Evolutionary conservation across 2,888 invertebrate genomes (phyloP).

Genomic region (Prosopocoilus inquinatus): DNA sequence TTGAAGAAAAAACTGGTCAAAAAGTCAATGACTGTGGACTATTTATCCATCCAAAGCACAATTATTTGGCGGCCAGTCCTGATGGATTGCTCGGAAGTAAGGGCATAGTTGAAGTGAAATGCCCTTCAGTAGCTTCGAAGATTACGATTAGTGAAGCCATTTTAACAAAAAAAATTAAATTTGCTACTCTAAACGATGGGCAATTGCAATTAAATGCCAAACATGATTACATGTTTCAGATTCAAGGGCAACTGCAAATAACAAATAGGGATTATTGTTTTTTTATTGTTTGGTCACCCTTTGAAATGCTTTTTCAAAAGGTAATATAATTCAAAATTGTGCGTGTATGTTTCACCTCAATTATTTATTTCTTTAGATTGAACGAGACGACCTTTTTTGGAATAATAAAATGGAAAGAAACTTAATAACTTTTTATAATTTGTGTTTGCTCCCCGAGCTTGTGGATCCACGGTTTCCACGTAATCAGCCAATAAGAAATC

Average conservation of each 20-base stretch:
- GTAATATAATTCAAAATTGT: neutral
- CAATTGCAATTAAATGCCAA: neutral
- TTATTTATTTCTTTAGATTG: no score
- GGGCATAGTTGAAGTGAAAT: neutral
- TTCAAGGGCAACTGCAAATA: neutral
- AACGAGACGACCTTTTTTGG: no score
- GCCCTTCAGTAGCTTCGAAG: no score
- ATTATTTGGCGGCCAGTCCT: neutral
- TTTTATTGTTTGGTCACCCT: neutral
- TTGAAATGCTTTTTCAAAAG: neutral
- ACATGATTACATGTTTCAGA: neutral
- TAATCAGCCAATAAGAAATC: no score
- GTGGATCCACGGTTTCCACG: no score
- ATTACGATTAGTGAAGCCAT: no score
- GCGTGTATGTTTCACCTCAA: no score
- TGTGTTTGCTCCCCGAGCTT: no score
- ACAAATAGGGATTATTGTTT: neutral
- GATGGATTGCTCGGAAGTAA: neutral
- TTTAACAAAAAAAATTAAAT: neutral
- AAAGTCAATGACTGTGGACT: neutral
- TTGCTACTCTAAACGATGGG: no score
- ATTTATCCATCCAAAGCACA: neutral
- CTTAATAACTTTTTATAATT: no score
- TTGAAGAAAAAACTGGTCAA: neutral
- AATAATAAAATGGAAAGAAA: no score